phyloP scores from a whole-genome alignment of 2,888 invertebrate genomes.

The Drosophila algonquin region DNA sequence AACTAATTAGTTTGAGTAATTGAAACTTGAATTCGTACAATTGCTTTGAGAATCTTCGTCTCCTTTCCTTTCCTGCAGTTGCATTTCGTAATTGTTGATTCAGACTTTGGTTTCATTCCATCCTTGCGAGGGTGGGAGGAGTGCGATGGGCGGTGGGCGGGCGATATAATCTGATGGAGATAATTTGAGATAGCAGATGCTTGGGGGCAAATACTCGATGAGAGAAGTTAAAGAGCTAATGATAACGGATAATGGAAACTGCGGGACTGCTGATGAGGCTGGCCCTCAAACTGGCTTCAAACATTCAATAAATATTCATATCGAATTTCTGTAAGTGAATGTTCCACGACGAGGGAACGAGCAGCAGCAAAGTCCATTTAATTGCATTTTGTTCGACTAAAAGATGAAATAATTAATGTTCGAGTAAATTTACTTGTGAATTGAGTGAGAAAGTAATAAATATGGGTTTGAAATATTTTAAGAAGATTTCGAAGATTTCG shows the following conservation, averaged over 20 bases:
- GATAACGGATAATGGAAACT: slow-evolving; percentile 12
- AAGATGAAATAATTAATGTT: too few species aligned
- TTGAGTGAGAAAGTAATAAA: too few species aligned
- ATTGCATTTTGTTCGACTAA: background rate
- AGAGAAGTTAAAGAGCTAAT: slow-evolving; percentile 3
- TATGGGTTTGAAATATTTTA: too few species aligned
- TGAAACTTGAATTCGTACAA: slow-evolving; percentile 54
- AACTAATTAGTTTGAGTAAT: slow-evolving; percentile 76
- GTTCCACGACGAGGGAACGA: background rate
- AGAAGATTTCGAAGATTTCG: too few species aligned
- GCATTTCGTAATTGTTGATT: slow-evolving; percentile 33
- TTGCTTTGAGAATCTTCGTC: slow-evolving; percentile 7
- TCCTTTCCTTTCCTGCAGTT: slow-evolving; percentile 1
- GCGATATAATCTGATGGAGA: background rate
- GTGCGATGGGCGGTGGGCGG: background rate
- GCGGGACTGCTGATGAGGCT: slow-evolving; percentile 1
- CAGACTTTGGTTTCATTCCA: background rate
- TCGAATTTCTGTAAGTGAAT: background rate
- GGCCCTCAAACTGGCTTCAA: background rate
- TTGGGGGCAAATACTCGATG: slow-evolving; percentile 17
- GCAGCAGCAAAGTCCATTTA: background rate
- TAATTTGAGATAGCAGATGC: slow-evolving; percentile 33
- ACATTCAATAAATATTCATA: background rate
- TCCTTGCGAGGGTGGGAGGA: background rate
- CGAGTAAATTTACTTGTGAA: too few species aligned